Base-by-base conservation (phyloP, 2,113 vertebrate genomes). In the Orycteropus afer region DNA sequence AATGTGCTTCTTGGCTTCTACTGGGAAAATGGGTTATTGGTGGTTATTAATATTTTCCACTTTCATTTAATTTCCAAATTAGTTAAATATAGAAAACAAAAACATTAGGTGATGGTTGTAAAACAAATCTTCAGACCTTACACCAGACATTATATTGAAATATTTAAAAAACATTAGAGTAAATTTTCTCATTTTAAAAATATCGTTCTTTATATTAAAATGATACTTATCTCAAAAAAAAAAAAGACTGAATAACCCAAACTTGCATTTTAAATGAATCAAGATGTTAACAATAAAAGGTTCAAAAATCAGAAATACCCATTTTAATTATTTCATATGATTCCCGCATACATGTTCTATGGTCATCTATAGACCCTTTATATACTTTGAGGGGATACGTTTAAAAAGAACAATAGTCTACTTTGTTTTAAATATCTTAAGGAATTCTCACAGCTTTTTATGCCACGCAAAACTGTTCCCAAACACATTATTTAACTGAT, bases 401-500 rank as follows among this genome's bases (percentile, higher is more conserved):
- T 97, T 93, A 95, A 95, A 96, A 96, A 57, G 55, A 85, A 49
- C 11, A 83, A 90, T 12, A 74, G 67, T 89, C 92, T 84, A 20
- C 45, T 55, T 89, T 83, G 73, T 86, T 78, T 85, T 93, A 20
- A 69, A n/a, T 59, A 85, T 91, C 55, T 94, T 89, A 97, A 97
- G 97, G 86, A 95, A 97, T 97, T 97, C 93, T 97, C 93, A 93
- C 17, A 90, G 94, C 71, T 96, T 97, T 97, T 95, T 97, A 97
- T 97, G 89, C 67, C 91, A 96, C 81, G 91, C 96, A 98, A 98
- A 97, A 94, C 86, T 95, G 55, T 84, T 98, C 89, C 96, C 94
- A 97, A 98, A 97, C 69, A 98, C 94, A 96, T 96, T 90, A 97
- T 96, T 97, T 98, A 97, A 98, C 94, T 98, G 96, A 98, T 97